Evolutionary conservation across 2,888 invertebrate species (phyloP), one percentile per base, ranked within the genome.

Genomic region (Drosophila formosana): DNA sequence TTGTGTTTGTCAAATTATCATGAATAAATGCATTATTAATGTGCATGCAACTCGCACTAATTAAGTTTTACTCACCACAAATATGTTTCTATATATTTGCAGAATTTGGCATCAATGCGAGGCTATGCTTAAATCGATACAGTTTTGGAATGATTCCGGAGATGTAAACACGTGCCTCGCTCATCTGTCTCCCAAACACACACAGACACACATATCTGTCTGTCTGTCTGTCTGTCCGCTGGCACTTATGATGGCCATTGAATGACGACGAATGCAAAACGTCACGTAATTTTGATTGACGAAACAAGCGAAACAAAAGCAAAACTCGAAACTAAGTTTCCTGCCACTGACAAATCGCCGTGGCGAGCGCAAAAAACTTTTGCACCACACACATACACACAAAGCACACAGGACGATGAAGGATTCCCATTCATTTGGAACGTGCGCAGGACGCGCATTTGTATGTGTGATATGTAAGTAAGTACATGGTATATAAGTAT

Each of bases 281-380:
- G 78, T 77, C 85, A 89, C 82, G 88, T 89, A 80, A 72, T 82
- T 89, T 78, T 89, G 89, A 86, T 87, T 89, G 86, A 89, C 86
- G 82, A 89, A 89, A 84, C 77, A 69, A 73, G 72, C 46, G 53
- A 72, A 57, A 57, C 69, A 73, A 81, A 72, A 71, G 61, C 65
- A 56, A 51, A 80, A 61, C 52, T 50, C 43, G 47, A 41, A 76
- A 66, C 69, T 65, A 66, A 78, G 78, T 88, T 84, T 57, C 13
- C 37, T 61, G 58, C 49, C 50, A 58, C 86, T 80, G 87, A 78
- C 84, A 73, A 80, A 80, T 80, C 73, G 76, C 11, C 78, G 55
- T 66, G 56, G 43, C 55, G 70, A 61, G 63, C 49, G 60, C 23
- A 62, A 70, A 72, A 72, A 79, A 66, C 46, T 79, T 78, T 78